Base-by-base conservation (phyloP, 2,888 invertebrate species). In the Meta bourneti region DNA sequence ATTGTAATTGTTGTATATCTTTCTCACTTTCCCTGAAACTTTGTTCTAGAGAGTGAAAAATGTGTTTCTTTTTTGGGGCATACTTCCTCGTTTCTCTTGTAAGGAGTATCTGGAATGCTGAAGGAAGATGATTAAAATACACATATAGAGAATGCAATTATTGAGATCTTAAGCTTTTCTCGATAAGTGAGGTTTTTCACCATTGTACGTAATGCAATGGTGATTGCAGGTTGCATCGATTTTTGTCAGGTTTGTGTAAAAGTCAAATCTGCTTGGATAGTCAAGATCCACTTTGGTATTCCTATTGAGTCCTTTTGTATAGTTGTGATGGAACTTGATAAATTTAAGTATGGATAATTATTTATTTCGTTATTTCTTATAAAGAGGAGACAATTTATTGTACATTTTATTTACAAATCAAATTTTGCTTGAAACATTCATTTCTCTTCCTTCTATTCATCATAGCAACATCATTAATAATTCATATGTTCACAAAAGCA, bases 1-100 rank as follows among this genome's bases (percentile, higher is more conserved):
- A 54, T 52, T 72, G 82, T 72, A 82, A 71, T 82, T 74, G 70
- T 81, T 70, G 34, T 20, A 19, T 20, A 61, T 61, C 61, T 61
- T 61, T 61, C 61, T 11, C 61, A 16, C 61, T 61, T 61, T 61
- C 61, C 61, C 61, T 11, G 61, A 61, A 61, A 61, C 61, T 61
- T 61, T 9, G 61, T 61, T 61, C 16, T 77, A 11, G 49, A 77
- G 13, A 49, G 49, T 77, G 77, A 49, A 77, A 77, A 51, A 49
- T 77, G 9, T 11, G 16, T 6, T 77, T 51, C 51, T 16, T 77
- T 16, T 77, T 77, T 77, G 72, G 11, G 9, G 1, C 11, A 72
- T 16, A 8, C 34, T 72, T 34, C 34, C 34, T 34, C 34, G 11
- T 61, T 61, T 61, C 9, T 9, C 13, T 61, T 61, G 11, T 61